Conservation (phyloP, 2,113 vertebrate species). For the Apeltes quadracus region DNA sequence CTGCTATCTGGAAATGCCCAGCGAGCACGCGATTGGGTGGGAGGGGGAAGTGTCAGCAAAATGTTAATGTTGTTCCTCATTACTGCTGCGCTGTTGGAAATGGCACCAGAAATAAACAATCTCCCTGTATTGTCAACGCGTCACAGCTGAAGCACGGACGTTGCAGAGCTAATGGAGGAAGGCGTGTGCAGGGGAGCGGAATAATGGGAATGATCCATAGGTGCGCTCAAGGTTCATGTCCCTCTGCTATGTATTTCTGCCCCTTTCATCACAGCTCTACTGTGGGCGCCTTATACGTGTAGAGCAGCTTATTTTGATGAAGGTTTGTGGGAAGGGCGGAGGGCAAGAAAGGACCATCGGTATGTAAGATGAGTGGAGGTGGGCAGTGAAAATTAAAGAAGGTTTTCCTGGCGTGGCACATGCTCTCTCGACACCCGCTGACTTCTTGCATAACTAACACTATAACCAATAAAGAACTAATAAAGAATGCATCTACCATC, state of each 20-base stretch:
- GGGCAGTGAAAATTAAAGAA: slow-evolving; percentile 34
- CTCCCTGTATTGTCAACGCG: slow-evolving; percentile 39
- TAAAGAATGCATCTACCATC: not conserved
- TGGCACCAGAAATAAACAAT: slow-evolving; percentile 70
- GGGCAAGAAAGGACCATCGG: slow-evolving; percentile 18
- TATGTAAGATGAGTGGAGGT: slow-evolving; percentile 30
- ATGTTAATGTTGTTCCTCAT: slow-evolving; percentile 78
- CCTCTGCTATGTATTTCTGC: slow-evolving; percentile 61
- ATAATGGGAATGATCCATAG: slow-evolving; percentile 59
- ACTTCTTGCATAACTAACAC: not conserved
- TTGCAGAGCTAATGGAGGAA: not conserved
- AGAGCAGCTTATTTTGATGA: slow-evolving; percentile 59
- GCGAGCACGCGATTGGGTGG: slow-evolving; percentile 11
- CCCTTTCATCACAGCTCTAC: slow-evolving; percentile 64
- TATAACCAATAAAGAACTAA: no score
- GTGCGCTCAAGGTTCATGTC: slow-evolving; percentile 60
- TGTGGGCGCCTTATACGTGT: slow-evolving; percentile 55
- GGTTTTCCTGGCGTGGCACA: slow-evolving; percentile 40
- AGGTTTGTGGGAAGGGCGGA: slow-evolving; percentile 16
- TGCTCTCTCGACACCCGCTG: slow-evolving; percentile 1
- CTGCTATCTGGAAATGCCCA: slow-evolving; percentile 37
- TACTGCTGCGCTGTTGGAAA: slow-evolving; percentile 65
- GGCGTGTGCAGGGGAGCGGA: not conserved
- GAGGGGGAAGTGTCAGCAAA: slow-evolving; percentile 70
- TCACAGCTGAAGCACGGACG: slow-evolving; percentile 35